Base-by-base conservation (phyloP, 23 tunicate species). In the Halocynthia aurantium region DNA sequence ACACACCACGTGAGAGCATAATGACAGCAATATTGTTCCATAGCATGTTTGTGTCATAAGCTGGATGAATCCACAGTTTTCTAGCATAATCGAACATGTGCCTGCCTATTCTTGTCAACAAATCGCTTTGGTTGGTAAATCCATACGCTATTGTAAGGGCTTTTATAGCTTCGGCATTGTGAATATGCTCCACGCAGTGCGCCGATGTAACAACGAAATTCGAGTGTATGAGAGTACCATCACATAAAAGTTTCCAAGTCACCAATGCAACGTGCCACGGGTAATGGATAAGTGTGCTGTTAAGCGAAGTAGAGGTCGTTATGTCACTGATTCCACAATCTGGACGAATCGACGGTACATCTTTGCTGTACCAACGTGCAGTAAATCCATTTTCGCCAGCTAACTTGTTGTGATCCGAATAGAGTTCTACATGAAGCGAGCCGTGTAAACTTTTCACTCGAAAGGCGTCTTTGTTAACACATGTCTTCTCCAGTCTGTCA, bases 211-310 rank as follows among this genome's bases (percentile, higher is more conserved):
- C 0, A 17, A 81, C 69, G 20, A 71, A 71, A 10, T 71, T 74
- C 15, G 9, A 52, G 1, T 58, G 60, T 8, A 81, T 81, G 53
- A 81, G 15, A 55, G 61, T 53, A 19, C 57, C 85, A 51, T 81
- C 76, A 70, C 85, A 81, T 18, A 73, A 22, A 61, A 57, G 67
- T 54, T 61, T 69, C 78, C 68, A 57, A 7, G 76, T 31, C n/a
- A 81, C 51, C 0, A 81, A 57, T 44, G 61, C 62, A 6, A 73
- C 69, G 6, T 81, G 85, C 85, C 85, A 81, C 21, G 61, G 78
- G 40, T 74, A 81, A 8, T 57, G 57, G 7, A 12, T 11, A 18
- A 44, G 20, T 8, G 15, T 50, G 10, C 19, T 22, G 7, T n/a
- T 52, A 6, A 12, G 53, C 50, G 51, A 6, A 52, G 10, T 15